Evolutionary conservation across 2,888 invertebrate genomes (phyloP).

Genomic region (Orthosia gothica): DNA sequence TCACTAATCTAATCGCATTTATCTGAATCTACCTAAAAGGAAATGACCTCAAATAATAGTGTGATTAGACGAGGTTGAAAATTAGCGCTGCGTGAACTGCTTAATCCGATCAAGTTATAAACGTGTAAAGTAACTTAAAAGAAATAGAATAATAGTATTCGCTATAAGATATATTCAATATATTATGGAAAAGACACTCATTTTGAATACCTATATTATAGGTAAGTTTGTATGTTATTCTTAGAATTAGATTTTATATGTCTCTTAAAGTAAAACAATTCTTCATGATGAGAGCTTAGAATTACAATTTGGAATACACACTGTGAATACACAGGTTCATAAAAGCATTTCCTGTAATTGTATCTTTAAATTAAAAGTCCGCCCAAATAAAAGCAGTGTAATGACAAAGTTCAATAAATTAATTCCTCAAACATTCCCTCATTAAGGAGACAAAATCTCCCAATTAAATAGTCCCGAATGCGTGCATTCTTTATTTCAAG

Average conservation of each 20-base stretch:
- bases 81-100: neutral
- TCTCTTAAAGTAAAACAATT: too few relatives aligned
- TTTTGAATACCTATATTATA: too few relatives aligned
- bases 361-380: neutral
- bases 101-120: neutral
- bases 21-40: neutral
- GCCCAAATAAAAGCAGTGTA: neutral
- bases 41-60: neutral
- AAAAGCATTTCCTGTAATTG: neutral
- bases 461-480: slow-evolving; percentile 67
- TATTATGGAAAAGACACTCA: too few relatives aligned
- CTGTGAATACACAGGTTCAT: neutral
- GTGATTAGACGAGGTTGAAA: neutral
- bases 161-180: too few relatives aligned
- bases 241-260: too few relatives aligned
- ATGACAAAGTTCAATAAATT: slow-evolving; percentile 33
- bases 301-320: neutral
- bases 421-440: slow-evolving; percentile 43
- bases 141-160: too few relatives aligned
- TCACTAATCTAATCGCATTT: rapidly evolving
- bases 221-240: too few relatives aligned
- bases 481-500: slow-evolving; percentile 65
- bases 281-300: too few relatives aligned
- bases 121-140: neutral
- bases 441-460: slow-evolving; percentile 58